phyloP scores from a whole-genome alignment of 2,797 vertebrate genomes.

The Cuniculus paca region DNA sequence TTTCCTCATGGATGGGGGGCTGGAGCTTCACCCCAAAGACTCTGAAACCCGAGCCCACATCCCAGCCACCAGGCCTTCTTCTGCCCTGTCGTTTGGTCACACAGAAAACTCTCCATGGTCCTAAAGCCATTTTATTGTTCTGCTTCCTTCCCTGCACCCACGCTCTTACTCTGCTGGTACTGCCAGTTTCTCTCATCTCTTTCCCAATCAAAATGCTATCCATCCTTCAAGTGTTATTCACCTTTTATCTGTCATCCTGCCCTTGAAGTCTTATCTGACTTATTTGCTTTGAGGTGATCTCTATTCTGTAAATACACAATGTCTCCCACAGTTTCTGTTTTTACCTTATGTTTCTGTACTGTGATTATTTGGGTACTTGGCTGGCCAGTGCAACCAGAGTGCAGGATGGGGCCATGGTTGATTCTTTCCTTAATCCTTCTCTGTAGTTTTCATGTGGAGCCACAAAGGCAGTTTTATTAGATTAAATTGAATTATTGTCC shows the following conservation, averaged over 20 bases:
- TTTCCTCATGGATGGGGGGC: background rate
- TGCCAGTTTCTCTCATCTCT: background rate
- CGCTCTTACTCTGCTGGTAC: background rate
- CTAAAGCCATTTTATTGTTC: background rate
- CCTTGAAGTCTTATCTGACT: constrained; percentile 45
- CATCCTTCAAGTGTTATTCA: background rate
- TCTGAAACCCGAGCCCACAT: background rate
- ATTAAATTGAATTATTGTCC: constrained; percentile 49
- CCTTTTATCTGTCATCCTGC: background rate
- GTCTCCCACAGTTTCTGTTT: background rate
- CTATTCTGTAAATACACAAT: constrained; percentile 26
- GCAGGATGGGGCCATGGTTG: background rate
- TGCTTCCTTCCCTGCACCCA: background rate
- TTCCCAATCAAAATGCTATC: background rate
- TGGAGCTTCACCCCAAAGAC: background rate
- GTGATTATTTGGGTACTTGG: background rate
- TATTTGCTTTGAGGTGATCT: background rate
- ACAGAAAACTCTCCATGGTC: background rate
- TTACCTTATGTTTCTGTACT: background rate
- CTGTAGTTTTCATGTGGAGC: background rate
- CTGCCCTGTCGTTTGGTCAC: background rate
- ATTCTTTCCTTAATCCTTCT: background rate
- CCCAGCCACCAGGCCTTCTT: background rate
- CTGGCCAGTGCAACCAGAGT: background rate
- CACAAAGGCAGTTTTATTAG: constrained; percentile 57